A percentile compares a stretch with the other conserved stretches of the same genome.
phyloP scores from a whole-genome alignment of 2,888 invertebrate genomes.

The Agrilus cyanescens region DNA sequence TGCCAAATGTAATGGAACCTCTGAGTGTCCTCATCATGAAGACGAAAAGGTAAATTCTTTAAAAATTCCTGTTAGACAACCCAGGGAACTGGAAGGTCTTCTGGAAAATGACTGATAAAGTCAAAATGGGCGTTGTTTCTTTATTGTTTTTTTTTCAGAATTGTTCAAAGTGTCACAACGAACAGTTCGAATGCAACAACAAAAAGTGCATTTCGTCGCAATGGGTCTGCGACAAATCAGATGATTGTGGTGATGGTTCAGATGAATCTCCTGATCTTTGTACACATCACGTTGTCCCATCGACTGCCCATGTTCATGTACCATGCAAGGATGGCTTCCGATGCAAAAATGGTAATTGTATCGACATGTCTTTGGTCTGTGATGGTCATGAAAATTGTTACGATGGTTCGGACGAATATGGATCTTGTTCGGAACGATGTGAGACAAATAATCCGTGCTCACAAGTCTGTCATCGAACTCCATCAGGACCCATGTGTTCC shows the following conservation, averaged over 20 bases:
- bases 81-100: no score
- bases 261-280: conserved; percentile 48
- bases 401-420: conserved; percentile 60
- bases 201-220: conserved; percentile 44
- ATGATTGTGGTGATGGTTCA: conserved; percentile 60
- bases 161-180: conserved; percentile 35
- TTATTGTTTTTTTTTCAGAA: background rate
- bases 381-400: conserved; percentile 50
- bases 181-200: conserved; percentile 45
- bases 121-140: no score
- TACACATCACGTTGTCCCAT: conserved; percentile 9
- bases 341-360: conserved; percentile 50
- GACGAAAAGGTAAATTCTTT: conserved; percentile 47
- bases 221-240: conserved; percentile 48
- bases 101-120: no score
- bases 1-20: conserved; percentile 42
- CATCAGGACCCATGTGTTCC: conserved; percentile 52
- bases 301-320: background rate
- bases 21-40: conserved; percentile 60
- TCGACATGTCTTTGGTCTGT: conserved; percentile 52
- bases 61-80: no score
- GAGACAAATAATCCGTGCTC: conserved; percentile 36
- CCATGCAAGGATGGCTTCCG: conserved; percentile 38
- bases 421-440: conserved; percentile 46
- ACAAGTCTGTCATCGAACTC: conserved; percentile 50